phyloP scores from a whole-genome alignment of 2,113 vertebrate species.

The Sorex araneus region DNA sequence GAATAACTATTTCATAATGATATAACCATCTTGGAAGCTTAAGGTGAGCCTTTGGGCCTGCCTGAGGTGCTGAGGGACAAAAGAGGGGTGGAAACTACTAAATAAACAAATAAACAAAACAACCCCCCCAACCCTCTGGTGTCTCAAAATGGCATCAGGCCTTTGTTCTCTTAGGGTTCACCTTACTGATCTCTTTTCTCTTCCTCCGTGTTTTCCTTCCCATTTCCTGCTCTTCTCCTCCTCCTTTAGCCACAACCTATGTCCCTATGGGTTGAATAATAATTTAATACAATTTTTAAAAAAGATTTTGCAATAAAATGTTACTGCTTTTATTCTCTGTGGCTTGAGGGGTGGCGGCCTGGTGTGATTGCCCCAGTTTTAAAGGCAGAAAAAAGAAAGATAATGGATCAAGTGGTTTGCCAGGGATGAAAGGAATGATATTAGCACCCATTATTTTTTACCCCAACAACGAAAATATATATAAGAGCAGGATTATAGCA shows the following conservation, averaged over 20 bases:
- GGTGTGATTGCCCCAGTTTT: conserved; percentile 63
- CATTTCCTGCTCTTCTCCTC: conserved; percentile 55
- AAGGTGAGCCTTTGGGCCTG: background rate
- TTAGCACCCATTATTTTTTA: conserved; percentile 59
- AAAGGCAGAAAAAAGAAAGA: conserved; percentile 63
- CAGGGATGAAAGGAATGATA: conserved; percentile 65
- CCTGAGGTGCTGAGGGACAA: background rate
- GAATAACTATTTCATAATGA: conserved; percentile 51
- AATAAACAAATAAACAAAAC: background rate
- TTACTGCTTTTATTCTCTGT: conserved; percentile 70
- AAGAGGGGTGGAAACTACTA: background rate
- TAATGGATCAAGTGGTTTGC: conserved; percentile 65
- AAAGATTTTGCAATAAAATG: conserved; percentile 73
- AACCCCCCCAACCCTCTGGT: background rate
- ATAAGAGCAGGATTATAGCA: conserved; percentile 48
- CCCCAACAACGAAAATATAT: conserved; percentile 68
- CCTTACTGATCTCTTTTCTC: conserved; percentile 11
- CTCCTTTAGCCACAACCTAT: conserved; percentile 14
- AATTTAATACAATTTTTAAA: conserved; percentile 66
- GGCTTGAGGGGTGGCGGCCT: conserved; percentile 60
- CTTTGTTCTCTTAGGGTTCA: conserved; percentile 50
- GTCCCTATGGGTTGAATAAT: conserved; percentile 55
- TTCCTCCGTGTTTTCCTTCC: conserved; percentile 48
- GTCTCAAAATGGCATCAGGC: conserved; percentile 2
- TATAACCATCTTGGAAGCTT: background rate